These are phyloP conservation scores for Oryzaephilus surinamensis DNA, from an alignment of 1,140 invertebrate genomes.

Conservation along the genomic window DNA sequence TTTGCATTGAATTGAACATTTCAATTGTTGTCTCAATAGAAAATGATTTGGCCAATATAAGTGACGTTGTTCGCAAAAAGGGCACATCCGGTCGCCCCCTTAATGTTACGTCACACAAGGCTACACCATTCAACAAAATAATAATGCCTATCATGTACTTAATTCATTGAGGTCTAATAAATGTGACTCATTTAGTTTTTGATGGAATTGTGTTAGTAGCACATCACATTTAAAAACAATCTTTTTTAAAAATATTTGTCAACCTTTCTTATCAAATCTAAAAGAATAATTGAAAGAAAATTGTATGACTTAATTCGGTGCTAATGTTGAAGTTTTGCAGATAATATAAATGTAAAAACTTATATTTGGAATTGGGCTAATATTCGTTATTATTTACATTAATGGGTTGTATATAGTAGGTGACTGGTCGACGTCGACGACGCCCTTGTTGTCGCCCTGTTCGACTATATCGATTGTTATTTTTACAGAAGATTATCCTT, in stretches of 20 bases:
- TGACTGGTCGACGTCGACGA: no score
- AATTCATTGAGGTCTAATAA: conserved; percentile 11
- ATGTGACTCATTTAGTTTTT: conserved; percentile 7
- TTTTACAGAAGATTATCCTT: no score
- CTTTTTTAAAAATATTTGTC: no score
- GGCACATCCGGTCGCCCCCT: not conserved
- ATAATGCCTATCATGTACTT: conserved; percentile 8
- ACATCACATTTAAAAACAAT: no score
- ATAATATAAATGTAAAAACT: not conserved
- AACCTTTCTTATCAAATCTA: no score
- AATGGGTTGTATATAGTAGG: no score
- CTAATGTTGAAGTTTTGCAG: not conserved
- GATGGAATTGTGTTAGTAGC: conserved; percentile 1
- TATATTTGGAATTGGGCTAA: not conserved
- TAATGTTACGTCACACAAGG: conserved; percentile 10
- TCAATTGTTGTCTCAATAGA: not conserved
- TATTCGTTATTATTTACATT: not conserved
- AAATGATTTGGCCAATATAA: no score
- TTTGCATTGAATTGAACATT: no score
- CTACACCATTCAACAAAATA: conserved; percentile 8
- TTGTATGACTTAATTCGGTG: not conserved
- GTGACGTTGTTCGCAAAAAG: conserved; percentile 1
- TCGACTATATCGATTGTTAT: no score
- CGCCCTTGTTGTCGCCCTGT: no score
- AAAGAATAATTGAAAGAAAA: not conserved